Base-by-base conservation (phyloP, 2,113 vertebrate species). In the Ochotona princeps region DNA sequence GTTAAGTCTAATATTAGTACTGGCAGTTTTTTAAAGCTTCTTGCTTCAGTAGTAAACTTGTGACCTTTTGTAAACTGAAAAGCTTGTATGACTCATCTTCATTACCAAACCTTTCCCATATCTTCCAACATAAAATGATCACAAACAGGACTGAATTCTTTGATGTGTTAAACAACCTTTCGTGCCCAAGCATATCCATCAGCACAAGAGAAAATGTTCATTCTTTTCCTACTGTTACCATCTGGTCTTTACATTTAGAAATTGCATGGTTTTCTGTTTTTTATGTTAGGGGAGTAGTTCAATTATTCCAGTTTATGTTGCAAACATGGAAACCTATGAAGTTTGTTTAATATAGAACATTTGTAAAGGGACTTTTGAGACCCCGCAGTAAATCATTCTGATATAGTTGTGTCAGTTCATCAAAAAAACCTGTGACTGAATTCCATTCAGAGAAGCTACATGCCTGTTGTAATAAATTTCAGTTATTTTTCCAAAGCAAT, bases 31-130 rank as follows among this genome's bases (percentile, higher is more conserved):
- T 25, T 13, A 69, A 32, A 95, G 88, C 72, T 35, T 89, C 65
- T 81, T 84, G 72, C 63, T 92, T 90, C 15, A 93, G 0, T 93
- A 91, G 89, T 96, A 92, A 95, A 94, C 84, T 75, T 90, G 79
- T 18, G 87, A 94, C 78, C 87, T 95, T 95, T 95, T 81, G 75
- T 83, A 60, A 94, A 92, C 69, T 35, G n/a, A 88, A 94, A 92
- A 88, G 18, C 74, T 61, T 94, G 0, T 92, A 14, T 95, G 88
- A 94, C 85, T 97, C 87, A 94, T 82, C 79, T 69, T 84, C 57
- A 83, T 95, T 92, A 69, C 72, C 49, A 95, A 69, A 82, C 30
- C 66, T 78, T 93, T 95, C 47, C 44, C 95, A 28, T 70, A 63
- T 87, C 67, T 63, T 94, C 73, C 38, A 20, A 90, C 84, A 74